Conservation (phyloP, 1,140 invertebrate species). For the Chironomus striatipennis region DNA sequence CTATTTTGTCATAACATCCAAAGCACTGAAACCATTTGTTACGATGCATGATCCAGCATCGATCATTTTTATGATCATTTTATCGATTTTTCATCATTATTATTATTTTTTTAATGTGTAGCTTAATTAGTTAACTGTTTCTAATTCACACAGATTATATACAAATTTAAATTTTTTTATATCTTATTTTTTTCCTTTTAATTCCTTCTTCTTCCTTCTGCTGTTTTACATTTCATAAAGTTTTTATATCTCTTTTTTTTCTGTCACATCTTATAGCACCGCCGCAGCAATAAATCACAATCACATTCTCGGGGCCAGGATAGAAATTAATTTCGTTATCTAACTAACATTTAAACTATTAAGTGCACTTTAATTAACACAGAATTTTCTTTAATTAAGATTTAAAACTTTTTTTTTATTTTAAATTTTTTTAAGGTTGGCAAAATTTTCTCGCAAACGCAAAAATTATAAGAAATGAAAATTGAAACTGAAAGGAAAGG, state of each 20-base stretch:
- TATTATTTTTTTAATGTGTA: not conserved
- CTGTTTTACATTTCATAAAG: not conserved
- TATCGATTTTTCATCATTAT: constrained; percentile 5
- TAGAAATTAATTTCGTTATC: constrained; percentile 9
- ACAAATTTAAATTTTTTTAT: not conserved
- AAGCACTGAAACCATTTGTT: constrained; percentile 3
- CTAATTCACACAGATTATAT: no score
- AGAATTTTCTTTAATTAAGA: not conserved
- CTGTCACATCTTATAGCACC: not conserved
- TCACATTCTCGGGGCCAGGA: not conserved
- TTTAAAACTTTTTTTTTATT: not conserved
- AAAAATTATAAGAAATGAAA: not conserved
- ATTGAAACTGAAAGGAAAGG: not conserved
- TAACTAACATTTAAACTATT: constrained; percentile 23
- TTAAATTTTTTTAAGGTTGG: not conserved
- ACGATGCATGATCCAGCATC: constrained; percentile 17
- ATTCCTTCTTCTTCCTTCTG: not conserved
- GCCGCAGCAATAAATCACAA: constrained; percentile 6
- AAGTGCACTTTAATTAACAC: constrained; percentile 24
- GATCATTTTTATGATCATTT: constrained; percentile 22
- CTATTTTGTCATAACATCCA: not conserved
- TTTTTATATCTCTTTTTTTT: not conserved
- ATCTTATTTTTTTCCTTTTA: not conserved
- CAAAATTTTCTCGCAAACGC: not conserved
- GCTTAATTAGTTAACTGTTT: no score